Base-by-base conservation (phyloP, 2,113 vertebrate species). In the Dunckerocampus dactyliophorus region DNA sequence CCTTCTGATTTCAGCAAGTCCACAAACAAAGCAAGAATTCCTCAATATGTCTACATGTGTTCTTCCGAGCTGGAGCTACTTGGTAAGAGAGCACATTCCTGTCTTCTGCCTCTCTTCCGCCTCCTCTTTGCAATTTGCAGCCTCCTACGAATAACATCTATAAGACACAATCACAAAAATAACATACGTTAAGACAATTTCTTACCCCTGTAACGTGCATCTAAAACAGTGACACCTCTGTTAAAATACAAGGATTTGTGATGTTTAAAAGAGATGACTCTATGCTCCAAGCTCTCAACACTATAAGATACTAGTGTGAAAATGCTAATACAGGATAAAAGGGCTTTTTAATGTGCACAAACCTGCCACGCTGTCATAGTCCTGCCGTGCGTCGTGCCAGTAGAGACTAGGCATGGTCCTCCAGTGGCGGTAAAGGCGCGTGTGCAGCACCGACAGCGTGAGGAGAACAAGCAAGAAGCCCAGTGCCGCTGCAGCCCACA, bases 401-500 rank as follows among this genome's bases (percentile, higher is more conserved):
- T 95, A 95, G 15, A 95, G 84, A 43, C 93, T 94, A 37, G 93
- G 91, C 3, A 76, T 82, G 1, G 86, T 87, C 47, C 89, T 92
- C 84, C 92, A 94, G 24, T 87, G 88, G 24, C 88, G 89, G 76
- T 94, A 93, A 39, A 93, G 84, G 10, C 89, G 82, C 0, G 87
- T 94, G 82, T 92, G 92, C 47, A 92, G 89, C 0, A 88, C 48
- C 0, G 89, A 81, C 69, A 93, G 64, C 0, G 90, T 89, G 22
- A 95, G 90, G 50, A 94, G 84, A 31, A 92, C 90, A 65, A 95
- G 79, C 61, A 95, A 86, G 77, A 94, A 94, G 8, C 92, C 93
- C 43, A 96, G 76, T 0, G 94, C 91, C 0, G 90, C 92, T 4
- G 93, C 94, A 0, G 94, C 94, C 94, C 94, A 96, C 56, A 91